A percentile compares a stretch with the other conserved stretches of the same genome.
Evolutionary conservation across 2,888 invertebrate species (phyloP).

Genomic region (Caenorhabditis zanzibari): DNA sequence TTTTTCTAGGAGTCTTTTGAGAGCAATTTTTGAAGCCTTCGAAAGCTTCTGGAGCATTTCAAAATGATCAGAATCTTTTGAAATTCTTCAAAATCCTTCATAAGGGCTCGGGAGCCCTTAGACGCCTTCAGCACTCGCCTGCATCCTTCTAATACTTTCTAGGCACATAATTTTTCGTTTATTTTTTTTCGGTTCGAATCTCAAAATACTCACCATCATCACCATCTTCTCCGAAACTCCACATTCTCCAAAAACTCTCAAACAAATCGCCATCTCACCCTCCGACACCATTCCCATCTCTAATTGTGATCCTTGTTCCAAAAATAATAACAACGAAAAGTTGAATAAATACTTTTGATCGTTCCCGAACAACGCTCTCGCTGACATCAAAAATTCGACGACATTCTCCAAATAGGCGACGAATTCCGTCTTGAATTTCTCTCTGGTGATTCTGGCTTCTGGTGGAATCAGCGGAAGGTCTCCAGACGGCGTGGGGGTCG

Average conservation of each 20-base stretch:
- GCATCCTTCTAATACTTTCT: too few species aligned
- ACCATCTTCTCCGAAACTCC: constrained; percentile 60
- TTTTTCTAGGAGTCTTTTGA: too few species aligned
- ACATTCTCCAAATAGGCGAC: constrained; percentile 32
- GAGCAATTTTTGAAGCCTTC: too few species aligned
- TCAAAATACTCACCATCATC: constrained; percentile 40
- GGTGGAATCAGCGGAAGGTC: constrained; percentile 28
- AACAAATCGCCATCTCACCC: constrained; percentile 49
- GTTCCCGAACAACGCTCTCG: constrained; percentile 13
- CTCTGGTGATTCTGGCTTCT: constrained; percentile 33
- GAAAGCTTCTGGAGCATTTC: too few species aligned
- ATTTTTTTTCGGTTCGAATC: too few species aligned
- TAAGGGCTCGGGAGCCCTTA: too few species aligned
- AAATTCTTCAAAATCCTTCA: too few species aligned
- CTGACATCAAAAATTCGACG: constrained; percentile 22
- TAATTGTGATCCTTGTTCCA: constrained; percentile 27
- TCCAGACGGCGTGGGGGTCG: background rate
- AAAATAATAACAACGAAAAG: constrained; percentile 34
- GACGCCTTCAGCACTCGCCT: too few species aligned
- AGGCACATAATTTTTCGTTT: too few species aligned
- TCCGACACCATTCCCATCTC: constrained; percentile 64
- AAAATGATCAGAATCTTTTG: too few species aligned
- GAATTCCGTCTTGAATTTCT: constrained; percentile 47
- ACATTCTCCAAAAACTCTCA: constrained; percentile 66
- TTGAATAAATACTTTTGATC: constrained; percentile 11